Evolutionary conservation across 2,888 invertebrate genomes (phyloP).

Genomic region (Philhelius pedissequus): DNA sequence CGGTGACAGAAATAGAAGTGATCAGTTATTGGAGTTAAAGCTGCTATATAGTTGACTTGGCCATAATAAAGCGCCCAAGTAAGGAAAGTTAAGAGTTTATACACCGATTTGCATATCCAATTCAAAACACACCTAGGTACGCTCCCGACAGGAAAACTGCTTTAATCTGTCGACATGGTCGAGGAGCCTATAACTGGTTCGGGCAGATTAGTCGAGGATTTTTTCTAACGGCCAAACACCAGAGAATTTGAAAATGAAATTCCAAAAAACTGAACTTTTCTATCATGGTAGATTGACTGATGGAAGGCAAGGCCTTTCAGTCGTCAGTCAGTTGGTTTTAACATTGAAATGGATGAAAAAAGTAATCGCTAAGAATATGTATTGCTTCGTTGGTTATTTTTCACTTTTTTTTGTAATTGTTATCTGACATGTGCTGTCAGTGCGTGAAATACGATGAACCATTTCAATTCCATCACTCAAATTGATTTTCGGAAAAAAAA

Average conservation of each 20-base stretch:
- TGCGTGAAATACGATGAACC: slow-evolving; percentile 61
- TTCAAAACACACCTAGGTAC: background rate
- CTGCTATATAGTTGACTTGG: slow-evolving; percentile 32
- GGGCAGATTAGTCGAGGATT: background rate
- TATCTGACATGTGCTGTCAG: slow-evolving; percentile 34
- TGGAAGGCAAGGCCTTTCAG: background rate
- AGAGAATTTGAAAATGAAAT: slow-evolving; percentile 35
- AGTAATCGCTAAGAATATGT: slow-evolving; percentile 38
- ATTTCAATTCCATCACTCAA: too few relatives aligned
- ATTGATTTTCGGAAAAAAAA: too few relatives aligned
- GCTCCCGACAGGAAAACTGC: slow-evolving; percentile 22
- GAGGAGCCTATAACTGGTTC: too few relatives aligned
- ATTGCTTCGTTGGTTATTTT: too few relatives aligned
- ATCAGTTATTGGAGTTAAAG: slow-evolving; percentile 2
- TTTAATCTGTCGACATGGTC: slow-evolving; percentile 28
- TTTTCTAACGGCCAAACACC: background rate
- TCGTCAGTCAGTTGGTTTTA: background rate
- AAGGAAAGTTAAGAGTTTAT: background rate
- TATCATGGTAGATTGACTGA: background rate
- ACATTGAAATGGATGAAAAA: slow-evolving; percentile 33
- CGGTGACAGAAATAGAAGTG: background rate
- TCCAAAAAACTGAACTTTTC: slow-evolving; percentile 59
- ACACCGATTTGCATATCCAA: slow-evolving; percentile 38
- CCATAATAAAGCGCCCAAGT: slow-evolving; percentile 23
- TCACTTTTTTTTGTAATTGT: slow-evolving; percentile 56